Evolutionary conservation across 1,140 invertebrate species (phyloP).

Genomic region (Pemphigus obesinymphae): DNA sequence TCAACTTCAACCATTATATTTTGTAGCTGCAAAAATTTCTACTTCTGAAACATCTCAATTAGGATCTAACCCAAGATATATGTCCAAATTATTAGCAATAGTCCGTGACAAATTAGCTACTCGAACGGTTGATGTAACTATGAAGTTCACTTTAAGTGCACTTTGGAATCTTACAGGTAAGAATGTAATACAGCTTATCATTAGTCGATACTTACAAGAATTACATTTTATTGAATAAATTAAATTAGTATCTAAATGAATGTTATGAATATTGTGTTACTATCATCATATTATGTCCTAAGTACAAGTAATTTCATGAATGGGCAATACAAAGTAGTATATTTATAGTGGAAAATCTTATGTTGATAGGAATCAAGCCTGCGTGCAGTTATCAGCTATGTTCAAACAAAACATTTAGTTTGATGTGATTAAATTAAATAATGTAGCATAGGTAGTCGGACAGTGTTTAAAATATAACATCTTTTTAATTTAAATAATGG

Average conservation of each 20-base stretch:
- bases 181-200: constrained; percentile 43
- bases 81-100: constrained; percentile 68
- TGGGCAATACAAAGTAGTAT: too few relatives aligned
- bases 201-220: neutral
- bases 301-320: too few relatives aligned
- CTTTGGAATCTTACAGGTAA: constrained; percentile 75
- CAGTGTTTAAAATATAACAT: too few relatives aligned
- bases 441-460: too few relatives aligned
- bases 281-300: too few relatives aligned
- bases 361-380: too few relatives aligned
- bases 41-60: constrained; percentile 69
- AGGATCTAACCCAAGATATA: constrained; percentile 65
- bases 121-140: constrained; percentile 64
- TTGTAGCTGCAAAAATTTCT: constrained; percentile 63
- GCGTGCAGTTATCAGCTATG: too few relatives aligned
- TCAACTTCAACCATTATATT: neutral
- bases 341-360: too few relatives aligned
- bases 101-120: constrained; percentile 62
- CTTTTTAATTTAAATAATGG: too few relatives aligned
- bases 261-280: too few relatives aligned
- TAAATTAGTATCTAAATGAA: neutral
- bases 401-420: too few relatives aligned
- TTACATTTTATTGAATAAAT: neutral
- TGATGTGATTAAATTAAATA: too few relatives aligned
- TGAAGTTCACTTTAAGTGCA: constrained; percentile 76